Evolutionary conservation across 2,888 invertebrate species (phyloP), one percentile per base, ranked within the genome.

Genomic region (Alcis repandata): DNA sequence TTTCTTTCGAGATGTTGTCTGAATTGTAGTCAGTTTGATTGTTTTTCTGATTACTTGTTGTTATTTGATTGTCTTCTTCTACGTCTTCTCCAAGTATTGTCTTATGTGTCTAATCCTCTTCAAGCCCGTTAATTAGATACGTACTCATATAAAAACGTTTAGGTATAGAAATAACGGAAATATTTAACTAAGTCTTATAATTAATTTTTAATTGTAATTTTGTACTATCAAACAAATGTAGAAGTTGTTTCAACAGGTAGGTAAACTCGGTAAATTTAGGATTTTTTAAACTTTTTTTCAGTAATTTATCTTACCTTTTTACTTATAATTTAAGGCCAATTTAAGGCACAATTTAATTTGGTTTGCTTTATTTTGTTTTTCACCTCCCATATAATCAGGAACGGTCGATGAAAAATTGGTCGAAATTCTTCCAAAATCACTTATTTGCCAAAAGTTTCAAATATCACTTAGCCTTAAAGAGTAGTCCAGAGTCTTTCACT

Each of bases 201-300:
- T 88, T 91, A 92, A 92, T 92, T 93, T 92, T 92, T 91, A 80
- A 76, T 87, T 88, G 82, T 87, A 92, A 93, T 93, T 93, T 92
- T 92, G 92, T 92, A 93, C 93, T 92, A 88, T 93, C 85, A 93
- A 93, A 92, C 83, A 92, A 93, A 92, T 91, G 87, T 92, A 89
- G 91, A 92, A 91, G 84, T 89, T 79, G 80, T 76, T 86, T 90
- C 87, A 92, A 92, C 91, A 88, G 87, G 89, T 91, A 91, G 92
- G 87, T 92, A 92, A 92, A 89, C 64, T 64, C 82, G 82, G 79
- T 88, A 87, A 92, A 89, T 92, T 92, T 92, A 83, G 91, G 83
- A 85, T 84, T 88, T 83, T 73, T 77, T 80, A 76, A n/a, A n/a
- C n/a, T 68, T 85, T 85, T 84, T 87, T 90, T 84, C 74, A 73